Conservation (phyloP, 2,113 vertebrate species). For the Rhinichthys klamathensis region DNA sequence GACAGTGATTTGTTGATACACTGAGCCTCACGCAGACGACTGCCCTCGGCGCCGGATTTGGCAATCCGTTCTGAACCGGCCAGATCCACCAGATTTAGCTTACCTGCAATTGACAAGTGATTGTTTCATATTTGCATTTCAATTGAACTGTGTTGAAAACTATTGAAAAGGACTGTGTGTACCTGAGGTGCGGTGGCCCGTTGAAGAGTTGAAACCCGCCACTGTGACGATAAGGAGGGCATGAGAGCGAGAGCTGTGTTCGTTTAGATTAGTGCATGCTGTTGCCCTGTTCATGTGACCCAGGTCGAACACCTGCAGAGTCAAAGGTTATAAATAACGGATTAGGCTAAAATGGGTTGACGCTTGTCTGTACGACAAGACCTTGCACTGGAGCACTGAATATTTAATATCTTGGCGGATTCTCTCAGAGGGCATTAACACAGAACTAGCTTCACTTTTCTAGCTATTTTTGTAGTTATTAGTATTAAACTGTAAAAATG, state of each 20-base stretch:
- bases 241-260: conserved; percentile 94
- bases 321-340: not conserved
- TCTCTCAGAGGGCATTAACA: no score
- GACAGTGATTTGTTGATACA: conserved; percentile 97
- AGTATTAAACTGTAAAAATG: no score
- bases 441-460: no score
- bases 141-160: not conserved
- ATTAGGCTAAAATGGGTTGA: not conserved
- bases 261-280: conserved; percentile 91
- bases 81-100: conserved; percentile 95
- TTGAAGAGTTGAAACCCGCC: conserved; percentile 83
- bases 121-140: not conserved
- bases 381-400: not conserved
- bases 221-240: conserved; percentile 91
- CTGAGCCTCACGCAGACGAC: conserved; percentile 90
- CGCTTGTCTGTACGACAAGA: not conserved
- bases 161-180: not conserved
- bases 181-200: conserved; percentile 87
- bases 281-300: conserved; percentile 89
- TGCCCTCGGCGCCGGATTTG: conserved; percentile 90
- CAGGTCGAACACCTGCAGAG: conserved; percentile 85
- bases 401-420: not conserved
- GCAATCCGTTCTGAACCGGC: conserved; percentile 93
- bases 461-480: no score
- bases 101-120: conserved; percentile 73